phyloP scores from a whole-genome alignment of 1,140 invertebrate genomes.

The Megathymus violae region DNA sequence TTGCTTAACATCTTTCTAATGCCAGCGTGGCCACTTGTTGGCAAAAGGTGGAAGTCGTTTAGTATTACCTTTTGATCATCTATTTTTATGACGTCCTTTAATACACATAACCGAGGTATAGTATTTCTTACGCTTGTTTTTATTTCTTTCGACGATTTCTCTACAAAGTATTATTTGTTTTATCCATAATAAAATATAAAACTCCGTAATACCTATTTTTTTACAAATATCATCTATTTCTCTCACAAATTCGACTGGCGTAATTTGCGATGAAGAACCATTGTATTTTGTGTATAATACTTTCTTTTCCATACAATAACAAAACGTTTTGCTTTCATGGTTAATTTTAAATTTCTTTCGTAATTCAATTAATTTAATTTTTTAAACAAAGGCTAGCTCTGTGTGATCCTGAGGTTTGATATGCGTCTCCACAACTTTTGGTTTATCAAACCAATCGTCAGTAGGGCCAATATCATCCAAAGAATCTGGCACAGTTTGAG shows the following conservation, averaged over 20 bases:
- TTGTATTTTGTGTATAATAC: neutral
- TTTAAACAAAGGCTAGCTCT: neutral
- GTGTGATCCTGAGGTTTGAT: neutral
- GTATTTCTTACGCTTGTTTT: neutral
- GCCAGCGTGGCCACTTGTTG: constrained; percentile 8
- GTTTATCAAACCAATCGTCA: neutral
- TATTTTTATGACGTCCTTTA: neutral
- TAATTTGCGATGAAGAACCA: neutral
- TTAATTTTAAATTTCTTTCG: neutral
- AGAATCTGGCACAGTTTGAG: neutral
- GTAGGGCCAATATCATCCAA: neutral
- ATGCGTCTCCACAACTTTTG: neutral
- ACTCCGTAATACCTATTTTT: neutral
- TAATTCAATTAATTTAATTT: neutral
- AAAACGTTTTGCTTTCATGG: neutral
- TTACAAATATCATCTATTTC: neutral
- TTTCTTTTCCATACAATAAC: neutral
- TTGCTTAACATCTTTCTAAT: constrained; percentile 8
- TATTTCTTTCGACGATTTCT: neutral
- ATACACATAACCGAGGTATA: neutral
- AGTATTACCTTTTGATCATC: constrained; percentile 4
- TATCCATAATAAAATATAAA: constrained; percentile 9
- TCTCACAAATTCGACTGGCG: constrained; percentile 9
- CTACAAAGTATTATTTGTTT: neutral
- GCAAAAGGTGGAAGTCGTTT: constrained; percentile 11